Conservation (phyloP, 2,113 vertebrate species). For the Cyanoramphus novaezelandiae region DNA sequence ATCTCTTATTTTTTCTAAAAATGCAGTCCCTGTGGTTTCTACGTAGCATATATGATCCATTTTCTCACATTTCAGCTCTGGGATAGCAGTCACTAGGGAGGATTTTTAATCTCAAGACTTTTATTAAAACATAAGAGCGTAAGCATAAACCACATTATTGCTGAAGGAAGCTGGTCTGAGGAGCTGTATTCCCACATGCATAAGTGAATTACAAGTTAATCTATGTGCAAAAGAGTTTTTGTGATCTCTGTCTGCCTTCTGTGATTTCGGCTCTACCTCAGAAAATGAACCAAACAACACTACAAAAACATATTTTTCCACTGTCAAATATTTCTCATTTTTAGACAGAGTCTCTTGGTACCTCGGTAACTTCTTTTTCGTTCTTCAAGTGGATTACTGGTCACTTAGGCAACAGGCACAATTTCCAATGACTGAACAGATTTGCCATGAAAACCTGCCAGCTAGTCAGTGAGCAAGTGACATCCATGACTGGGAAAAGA, state of each 20-base stretch:
- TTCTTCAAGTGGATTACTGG: background rate
- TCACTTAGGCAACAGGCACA: constrained; percentile 17
- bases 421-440: background rate
- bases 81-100: constrained; percentile 66
- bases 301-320: constrained; percentile 35
- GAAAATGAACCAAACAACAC: constrained; percentile 40
- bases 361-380: background rate
- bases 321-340: constrained; percentile 59
- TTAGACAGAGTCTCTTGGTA: background rate
- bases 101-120: constrained; percentile 75
- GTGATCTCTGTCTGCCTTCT: constrained; percentile 63
- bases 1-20: constrained; percentile 26
- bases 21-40: constrained; percentile 9
- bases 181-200: constrained; percentile 65
- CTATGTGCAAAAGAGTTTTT: constrained; percentile 71
- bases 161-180: constrained; percentile 58
- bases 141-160: constrained; percentile 65
- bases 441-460: background rate
- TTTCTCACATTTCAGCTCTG: constrained; percentile 47
- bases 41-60: background rate
- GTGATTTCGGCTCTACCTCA: constrained; percentile 47
- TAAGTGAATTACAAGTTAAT: constrained; percentile 80
- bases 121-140: constrained; percentile 71
- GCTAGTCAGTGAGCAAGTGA: background rate
- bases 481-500: background rate